Evolutionary conservation across 2,797 vertebrate species (phyloP), one percentile per base, ranked within the genome.

Genomic region (Anabacerthia variegaticeps): DNA sequence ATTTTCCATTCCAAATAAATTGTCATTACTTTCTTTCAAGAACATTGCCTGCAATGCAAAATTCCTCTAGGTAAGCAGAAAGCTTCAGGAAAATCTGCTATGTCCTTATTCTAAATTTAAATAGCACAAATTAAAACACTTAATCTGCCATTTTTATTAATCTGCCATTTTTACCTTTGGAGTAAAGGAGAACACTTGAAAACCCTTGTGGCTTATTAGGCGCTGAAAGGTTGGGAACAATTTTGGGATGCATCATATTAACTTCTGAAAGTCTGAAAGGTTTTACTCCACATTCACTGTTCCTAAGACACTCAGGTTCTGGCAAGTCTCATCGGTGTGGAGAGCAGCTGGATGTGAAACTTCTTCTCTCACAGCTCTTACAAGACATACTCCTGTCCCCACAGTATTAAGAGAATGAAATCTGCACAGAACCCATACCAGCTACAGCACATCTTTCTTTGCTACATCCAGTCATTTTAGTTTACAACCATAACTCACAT

Each of bases 61-160:
- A 61, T 28, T 63, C 6, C 8, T 52, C 12, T 22, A 23, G 2
- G 2, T 28, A 65, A 85, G 14, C 32, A 81, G 49, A 81, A 81
- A 71, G 28, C 9, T 44, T 56, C 44, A 56, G n/a, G 36, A 89
- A 75, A 75, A 71, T 5, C 39, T n/a, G 8, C 10, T 10, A 12
- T 17, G 7, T 56, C 23, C 26, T 76, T 51, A 20, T 24, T 75
- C 32, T 58, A 41, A 81, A 62, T 41, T 68, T 22, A 58, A 85
- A 69, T 55, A 62, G 14, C 18, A 66, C 1, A 3, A 73, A 58
- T 59, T 59, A 51, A 80, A 63, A n/a, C 22, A n/a, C 15, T n/a
- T 62, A 14, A 75, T 79, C 30, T 85, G 32, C 15, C 17, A 48
- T 77, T 94, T 94, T 77, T 32, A 43, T n/a, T 62, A 14, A 75